A percentile compares a stretch with the other conserved stretches of the same genome.
These are phyloP conservation scores for Propithecus deckenii DNA, from an alignment of 2,797 vertebrate species.

Conservation along the genomic window DNA sequence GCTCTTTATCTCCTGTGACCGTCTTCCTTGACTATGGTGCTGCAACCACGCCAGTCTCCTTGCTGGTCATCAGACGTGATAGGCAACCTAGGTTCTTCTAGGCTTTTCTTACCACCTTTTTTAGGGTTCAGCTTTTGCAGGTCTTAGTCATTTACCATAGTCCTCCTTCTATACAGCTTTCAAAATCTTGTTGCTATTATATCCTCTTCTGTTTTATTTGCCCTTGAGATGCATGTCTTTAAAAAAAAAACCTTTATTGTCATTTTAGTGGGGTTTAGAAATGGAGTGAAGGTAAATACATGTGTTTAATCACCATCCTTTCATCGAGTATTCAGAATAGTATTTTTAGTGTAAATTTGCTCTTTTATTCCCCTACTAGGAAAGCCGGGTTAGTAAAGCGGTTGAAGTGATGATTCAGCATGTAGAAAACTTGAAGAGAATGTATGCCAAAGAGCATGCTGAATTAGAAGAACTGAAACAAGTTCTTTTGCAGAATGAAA, in stretches of 20 bases:
- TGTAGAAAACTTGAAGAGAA: slow-evolving; percentile 96
- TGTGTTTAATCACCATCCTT: neutral
- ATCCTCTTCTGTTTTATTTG: neutral
- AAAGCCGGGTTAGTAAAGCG: slow-evolving; percentile 94
- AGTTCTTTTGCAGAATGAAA: slow-evolving; percentile 91
- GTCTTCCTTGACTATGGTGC: neutral
- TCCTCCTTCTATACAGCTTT: neutral
- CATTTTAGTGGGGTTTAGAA: neutral
- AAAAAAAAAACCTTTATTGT: neutral
- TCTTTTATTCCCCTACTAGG: slow-evolving; percentile 81
- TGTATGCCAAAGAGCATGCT: slow-evolving; percentile 95
- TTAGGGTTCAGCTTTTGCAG: neutral
- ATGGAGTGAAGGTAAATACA: neutral
- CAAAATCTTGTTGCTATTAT: neutral
- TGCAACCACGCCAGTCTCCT: neutral
- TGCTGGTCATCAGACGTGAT: neutral
- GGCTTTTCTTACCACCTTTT: neutral
- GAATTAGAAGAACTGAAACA: slow-evolving; percentile 95
- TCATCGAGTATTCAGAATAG: neutral
- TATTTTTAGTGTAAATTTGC: neutral
- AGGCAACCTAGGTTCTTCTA: neutral
- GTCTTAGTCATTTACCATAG: neutral
- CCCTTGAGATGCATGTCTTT: neutral
- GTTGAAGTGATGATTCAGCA: slow-evolving; percentile 99
- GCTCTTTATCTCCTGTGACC: neutral